These are phyloP conservation scores for Tipula confusa DNA, from an alignment of 2,888 invertebrate genomes.

Conservation along the genomic window DNA sequence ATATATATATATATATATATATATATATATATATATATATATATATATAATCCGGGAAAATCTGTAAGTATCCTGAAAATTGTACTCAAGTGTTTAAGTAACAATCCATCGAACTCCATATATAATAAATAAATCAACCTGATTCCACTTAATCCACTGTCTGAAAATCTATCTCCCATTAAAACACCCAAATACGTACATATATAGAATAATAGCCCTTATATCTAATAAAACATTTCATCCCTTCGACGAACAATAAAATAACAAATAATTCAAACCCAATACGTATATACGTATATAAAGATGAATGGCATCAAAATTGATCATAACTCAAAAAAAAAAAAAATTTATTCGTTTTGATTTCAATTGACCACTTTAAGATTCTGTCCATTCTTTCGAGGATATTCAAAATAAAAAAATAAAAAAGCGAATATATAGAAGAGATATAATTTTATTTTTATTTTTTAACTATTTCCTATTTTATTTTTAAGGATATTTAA, in stretches of 20 bases:
- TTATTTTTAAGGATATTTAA: slow-evolving; percentile 12
- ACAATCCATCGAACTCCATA: slow-evolving; percentile 5
- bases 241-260: neutral
- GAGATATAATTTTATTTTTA: too few species aligned
- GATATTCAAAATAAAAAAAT: slow-evolving; percentile 16
- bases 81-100: slow-evolving; percentile 25
- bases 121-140: neutral
- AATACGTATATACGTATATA: too few species aligned
- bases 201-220: neutral
- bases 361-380: slow-evolving; percentile 25
- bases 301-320: neutral
- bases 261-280: neutral
- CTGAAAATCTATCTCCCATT: slow-evolving; percentile 4
- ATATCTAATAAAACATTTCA: neutral
- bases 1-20: too few species aligned
- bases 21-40: too few species aligned
- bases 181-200: neutral
- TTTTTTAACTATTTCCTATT: neutral
- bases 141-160: slow-evolving; percentile 6
- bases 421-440: neutral
- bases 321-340: slow-evolving; percentile 15
- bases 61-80: slow-evolving; percentile 3
- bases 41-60: neutral
- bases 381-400: neutral
- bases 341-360: neutral